Conservation (phyloP, 1,140 invertebrate species). For the Zelostemma sp. region DNA sequence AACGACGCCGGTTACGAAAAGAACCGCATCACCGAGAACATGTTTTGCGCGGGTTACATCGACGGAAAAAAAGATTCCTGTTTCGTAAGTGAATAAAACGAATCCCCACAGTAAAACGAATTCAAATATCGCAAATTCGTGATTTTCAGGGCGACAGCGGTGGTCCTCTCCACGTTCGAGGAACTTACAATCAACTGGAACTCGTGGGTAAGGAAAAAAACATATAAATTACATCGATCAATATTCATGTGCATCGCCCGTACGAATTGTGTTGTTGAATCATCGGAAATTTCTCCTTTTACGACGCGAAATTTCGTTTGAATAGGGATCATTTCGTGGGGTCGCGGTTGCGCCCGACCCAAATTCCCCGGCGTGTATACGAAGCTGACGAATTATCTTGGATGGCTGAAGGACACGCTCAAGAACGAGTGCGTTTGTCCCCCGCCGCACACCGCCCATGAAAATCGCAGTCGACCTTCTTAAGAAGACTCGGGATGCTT, state of each 20-base stretch:
- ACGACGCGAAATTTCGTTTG: not conserved
- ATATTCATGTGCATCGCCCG: not conserved
- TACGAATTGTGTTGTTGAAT: conserved; percentile 1
- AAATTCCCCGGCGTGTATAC: conserved; percentile 85
- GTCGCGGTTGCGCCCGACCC: conserved; percentile 80
- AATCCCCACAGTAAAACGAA: no score
- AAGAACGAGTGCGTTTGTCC: conserved; percentile 72
- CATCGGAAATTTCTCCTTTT: not conserved
- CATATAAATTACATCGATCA: no score
- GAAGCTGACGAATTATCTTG: conserved; percentile 77
- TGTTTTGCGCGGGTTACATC: conserved; percentile 83
- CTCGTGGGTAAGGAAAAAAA: conserved; percentile 68
- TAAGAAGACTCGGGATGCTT: conserved; percentile 15
- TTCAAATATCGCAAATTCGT: conserved; percentile 5
- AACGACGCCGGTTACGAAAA: conserved; percentile 70
- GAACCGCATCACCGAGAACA: conserved; percentile 76
- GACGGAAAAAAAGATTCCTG: conserved; percentile 82
- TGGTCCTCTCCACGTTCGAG: conserved; percentile 70
- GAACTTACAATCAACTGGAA: conserved; percentile 66
- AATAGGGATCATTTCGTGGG: conserved; percentile 83
- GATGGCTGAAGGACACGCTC: conserved; percentile 74
- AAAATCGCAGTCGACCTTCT: conserved; percentile 2
- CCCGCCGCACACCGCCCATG: conserved; percentile 39
- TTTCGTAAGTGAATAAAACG: conserved; percentile 71
- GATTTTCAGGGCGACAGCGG: conserved; percentile 71